Evolutionary conservation across 2,888 invertebrate genomes (phyloP).

Genomic region (Baccha elongata): DNA sequence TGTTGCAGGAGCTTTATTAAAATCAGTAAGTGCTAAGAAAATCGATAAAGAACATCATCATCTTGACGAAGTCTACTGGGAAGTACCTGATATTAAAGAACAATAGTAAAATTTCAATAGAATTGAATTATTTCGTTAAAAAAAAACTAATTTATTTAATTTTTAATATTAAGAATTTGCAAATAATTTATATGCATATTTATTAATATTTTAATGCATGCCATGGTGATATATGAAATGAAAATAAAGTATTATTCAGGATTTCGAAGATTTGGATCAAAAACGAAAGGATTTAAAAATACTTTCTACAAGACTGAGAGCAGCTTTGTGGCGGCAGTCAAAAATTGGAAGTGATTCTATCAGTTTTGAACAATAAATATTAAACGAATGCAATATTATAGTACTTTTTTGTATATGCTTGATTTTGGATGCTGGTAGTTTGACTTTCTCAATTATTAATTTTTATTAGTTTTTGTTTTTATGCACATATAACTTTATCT

Average conservation of each 20-base stretch:
- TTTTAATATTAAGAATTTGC: conserved; percentile 30
- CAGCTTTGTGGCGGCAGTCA: conserved; percentile 15
- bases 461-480: no score
- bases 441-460: no score
- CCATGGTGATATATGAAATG: conserved; percentile 31
- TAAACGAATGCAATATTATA: no score
- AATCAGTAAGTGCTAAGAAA: conserved; percentile 81
- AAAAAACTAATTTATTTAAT: conserved; percentile 5
- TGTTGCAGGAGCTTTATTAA: conserved; percentile 83
- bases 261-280: conserved; percentile 35
- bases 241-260: conserved; percentile 55
- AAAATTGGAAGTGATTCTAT: conserved; percentile 11
- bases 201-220: conserved; percentile 56
- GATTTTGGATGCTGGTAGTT: no score
- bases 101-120: conserved; percentile 78
- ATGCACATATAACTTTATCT: no score
- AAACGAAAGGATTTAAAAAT: conserved; percentile 33
- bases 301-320: conserved; percentile 23
- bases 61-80: conserved; percentile 87
- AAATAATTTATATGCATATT: conserved; percentile 21
- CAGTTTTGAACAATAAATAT: no score
- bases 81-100: conserved; percentile 83
- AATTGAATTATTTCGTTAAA: background rate
- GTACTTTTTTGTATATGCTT: no score
- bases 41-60: conserved; percentile 85